Evolutionary conservation across 2,888 invertebrate genomes (phyloP), one percentile per base, ranked within the genome.

Genomic region (Drosophila acutilabella): DNA sequence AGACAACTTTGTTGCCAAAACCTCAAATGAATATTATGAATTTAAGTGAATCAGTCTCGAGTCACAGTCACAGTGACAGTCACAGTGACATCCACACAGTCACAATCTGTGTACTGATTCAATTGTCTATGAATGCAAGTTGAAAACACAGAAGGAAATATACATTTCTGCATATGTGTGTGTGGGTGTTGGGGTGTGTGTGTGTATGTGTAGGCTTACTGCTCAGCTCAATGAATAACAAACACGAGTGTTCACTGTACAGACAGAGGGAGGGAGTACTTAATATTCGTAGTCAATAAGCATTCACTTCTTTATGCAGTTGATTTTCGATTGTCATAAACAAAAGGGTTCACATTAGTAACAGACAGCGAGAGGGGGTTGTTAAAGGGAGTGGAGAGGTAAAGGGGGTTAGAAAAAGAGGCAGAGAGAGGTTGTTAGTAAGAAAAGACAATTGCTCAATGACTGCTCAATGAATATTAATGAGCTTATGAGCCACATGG

Each of bases 1-100:
- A 44, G 59, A 36, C 52, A 44, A 60, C 59, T 60, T 60, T 60
- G 59, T 60, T 52, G 52, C 42, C 52, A 36, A 53, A 30, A 33
- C 42, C 54, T n/a, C 26, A 61, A 56, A 30, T 59, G 73, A 73
- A 64, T 74, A 59, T 38, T 41, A 52, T 47, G 74, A 74, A 57
- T 53, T 53, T 38, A 40, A 67, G 57, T 36, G 67, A 61, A 61
- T 61, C 61, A 61, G 54, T 36, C 42, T 16, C 38, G 36, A 50
- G 36, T 50, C 50, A 11, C 16, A 13, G 13, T 50, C n/a, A 18
- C 23, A 40, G 38, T n/a, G 2, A 11, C 16, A 13, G 13, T 50
- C n/a, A 18, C 23, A 40, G 38, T n/a, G 2, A 10, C 14, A 8
- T 4, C 23, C 45, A 4, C 18, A 20, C 20, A 20, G 1, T 30